Conservation (phyloP, 1,140 invertebrate genomes). For the Drosophila jambulina region DNA sequence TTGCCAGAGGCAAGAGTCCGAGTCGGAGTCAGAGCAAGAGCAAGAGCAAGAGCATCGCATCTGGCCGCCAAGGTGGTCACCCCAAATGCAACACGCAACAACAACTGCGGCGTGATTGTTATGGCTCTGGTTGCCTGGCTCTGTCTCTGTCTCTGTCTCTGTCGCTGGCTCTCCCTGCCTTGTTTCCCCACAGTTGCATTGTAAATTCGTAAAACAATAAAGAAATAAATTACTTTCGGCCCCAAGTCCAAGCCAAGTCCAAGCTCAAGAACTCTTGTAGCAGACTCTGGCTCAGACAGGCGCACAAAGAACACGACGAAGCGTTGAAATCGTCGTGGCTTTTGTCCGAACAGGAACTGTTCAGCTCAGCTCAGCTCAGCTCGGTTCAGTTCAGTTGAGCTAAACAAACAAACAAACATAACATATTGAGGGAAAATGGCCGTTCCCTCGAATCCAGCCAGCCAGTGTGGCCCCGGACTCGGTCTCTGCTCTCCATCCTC, state of each 20-base stretch:
- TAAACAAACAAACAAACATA: slow-evolving; percentile 31
- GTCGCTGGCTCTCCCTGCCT: slow-evolving; percentile 55
- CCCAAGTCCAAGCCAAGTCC: slow-evolving; percentile 63
- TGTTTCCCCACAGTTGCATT: slow-evolving; percentile 79
- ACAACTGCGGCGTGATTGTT: slow-evolving; percentile 81
- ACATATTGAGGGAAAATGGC: slow-evolving; percentile 59
- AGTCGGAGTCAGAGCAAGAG: slow-evolving; percentile 4
- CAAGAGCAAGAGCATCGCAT: slow-evolving; percentile 31
- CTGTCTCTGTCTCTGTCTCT: slow-evolving; percentile 10
- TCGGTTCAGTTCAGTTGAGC: background rate
- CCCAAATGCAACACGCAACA: slow-evolving; percentile 82
- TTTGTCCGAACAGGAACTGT: slow-evolving; percentile 65
- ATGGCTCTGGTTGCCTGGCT: slow-evolving; percentile 67
- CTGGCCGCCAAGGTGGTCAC: slow-evolving; percentile 80
- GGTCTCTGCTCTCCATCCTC: slow-evolving; percentile 50
- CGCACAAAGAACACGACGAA: slow-evolving; percentile 79
- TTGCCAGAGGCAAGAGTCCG: slow-evolving; percentile 46
- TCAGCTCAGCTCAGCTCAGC: slow-evolving; percentile 9
- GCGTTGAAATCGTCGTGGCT: slow-evolving; percentile 83
- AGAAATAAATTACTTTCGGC: slow-evolving; percentile 85
- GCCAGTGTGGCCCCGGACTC: slow-evolving; percentile 67
- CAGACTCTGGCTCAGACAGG: slow-evolving; percentile 20
- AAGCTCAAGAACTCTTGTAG: slow-evolving; percentile 77
- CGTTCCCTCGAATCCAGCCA: slow-evolving; percentile 70
- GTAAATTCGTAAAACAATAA: slow-evolving; percentile 85